Evolutionary conservation across 2,797 vertebrate species (phyloP).

Genomic region (Crypturellus tataupa): DNA sequence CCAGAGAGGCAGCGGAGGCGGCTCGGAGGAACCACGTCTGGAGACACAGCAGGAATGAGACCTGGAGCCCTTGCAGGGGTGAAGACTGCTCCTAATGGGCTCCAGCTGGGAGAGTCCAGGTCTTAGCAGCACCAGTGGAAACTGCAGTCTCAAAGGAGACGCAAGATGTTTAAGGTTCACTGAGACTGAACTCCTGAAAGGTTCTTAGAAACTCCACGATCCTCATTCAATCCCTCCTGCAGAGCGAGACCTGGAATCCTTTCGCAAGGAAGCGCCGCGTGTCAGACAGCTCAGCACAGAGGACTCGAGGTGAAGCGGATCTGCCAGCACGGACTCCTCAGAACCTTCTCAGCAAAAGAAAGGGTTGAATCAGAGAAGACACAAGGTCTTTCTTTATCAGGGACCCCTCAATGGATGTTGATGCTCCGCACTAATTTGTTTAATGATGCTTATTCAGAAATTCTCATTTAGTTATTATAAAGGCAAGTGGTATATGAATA

Average conservation of each 20-base stretch:
- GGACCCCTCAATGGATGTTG: not conserved
- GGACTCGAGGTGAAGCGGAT: not conserved
- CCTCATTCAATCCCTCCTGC: not conserved
- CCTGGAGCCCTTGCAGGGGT: not conserved
- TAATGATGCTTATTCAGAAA: constrained; percentile 12
- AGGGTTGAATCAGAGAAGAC: not conserved
- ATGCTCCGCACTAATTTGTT: constrained; percentile 11
- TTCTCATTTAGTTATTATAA: constrained; percentile 27
- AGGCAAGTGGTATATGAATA: not conserved
- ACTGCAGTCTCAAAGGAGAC: not conserved
- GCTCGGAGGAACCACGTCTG: not conserved
- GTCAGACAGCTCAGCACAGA: not conserved
- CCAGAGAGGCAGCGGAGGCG: fast-evolving
- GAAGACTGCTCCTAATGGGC: not conserved
- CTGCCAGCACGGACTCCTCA: not conserved
- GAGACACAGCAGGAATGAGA: fast-evolving
- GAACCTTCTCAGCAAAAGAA: not conserved
- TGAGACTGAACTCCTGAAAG: not conserved
- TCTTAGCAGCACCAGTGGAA: not conserved
- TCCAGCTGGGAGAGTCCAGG: fast-evolving
- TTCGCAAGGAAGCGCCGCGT: not conserved
- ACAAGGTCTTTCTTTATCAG: not conserved
- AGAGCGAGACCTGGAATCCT: not conserved
- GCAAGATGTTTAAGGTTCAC: not conserved
- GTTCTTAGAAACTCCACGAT: not conserved